Evolutionary conservation across 2,888 invertebrate species (phyloP).

Genomic region (Hemaris fuciformis): DNA sequence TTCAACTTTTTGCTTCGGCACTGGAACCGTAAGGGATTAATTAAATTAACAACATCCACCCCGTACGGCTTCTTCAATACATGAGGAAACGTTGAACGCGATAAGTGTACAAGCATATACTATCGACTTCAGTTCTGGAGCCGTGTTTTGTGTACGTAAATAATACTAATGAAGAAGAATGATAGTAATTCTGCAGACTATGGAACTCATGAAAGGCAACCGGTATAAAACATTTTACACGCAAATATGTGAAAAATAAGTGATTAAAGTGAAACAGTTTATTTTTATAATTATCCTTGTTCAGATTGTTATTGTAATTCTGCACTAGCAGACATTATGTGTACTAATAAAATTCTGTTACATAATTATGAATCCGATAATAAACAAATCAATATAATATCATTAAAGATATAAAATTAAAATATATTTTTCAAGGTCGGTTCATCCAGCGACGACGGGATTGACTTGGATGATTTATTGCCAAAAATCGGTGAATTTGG

Average conservation of each 20-base stretch:
- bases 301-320: too few species aligned
- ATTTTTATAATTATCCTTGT: too few species aligned
- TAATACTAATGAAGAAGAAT: slow-evolving; percentile 45
- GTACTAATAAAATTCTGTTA: too few species aligned
- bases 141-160: slow-evolving; percentile 22
- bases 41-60: slow-evolving; percentile 60
- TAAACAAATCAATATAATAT: not conserved
- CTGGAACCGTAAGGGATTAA: slow-evolving; percentile 56
- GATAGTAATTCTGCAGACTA: slow-evolving; percentile 39
- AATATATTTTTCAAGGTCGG: slow-evolving; percentile 3
- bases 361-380: too few species aligned
- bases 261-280: not conserved
- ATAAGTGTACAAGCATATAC: not conserved
- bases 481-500: slow-evolving; percentile 95
- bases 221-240: slow-evolving; percentile 39
- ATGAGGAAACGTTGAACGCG: not conserved
- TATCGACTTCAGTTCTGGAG: slow-evolving; percentile 15
- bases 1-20: slow-evolving; percentile 18
- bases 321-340: too few species aligned
- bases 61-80: slow-evolving; percentile 60
- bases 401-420: not conserved
- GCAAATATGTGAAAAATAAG: not conserved
- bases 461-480: slow-evolving; percentile 92
- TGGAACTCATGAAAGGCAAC: slow-evolving; percentile 46
- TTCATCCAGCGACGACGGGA: slow-evolving; percentile 50